Percentiles rank a stretch among this genome's conserved stretches.
Conservation (phyloP, 2,113 vertebrate species). For the Heterochromis multidens region DNA sequence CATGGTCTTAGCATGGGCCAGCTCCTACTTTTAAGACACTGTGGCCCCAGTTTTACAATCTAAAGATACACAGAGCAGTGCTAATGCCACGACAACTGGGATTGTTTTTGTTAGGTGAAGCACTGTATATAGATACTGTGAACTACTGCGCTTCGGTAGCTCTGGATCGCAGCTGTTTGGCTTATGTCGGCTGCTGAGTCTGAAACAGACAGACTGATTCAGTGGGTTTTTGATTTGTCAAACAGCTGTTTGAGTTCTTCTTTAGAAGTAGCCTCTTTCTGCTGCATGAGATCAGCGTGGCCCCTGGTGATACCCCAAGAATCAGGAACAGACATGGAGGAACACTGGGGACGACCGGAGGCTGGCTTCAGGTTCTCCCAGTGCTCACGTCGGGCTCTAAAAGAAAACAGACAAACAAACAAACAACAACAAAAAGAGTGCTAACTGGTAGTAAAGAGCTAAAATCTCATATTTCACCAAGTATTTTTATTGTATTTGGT, state of each 20-base stretch:
- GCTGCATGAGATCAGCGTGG: slow-evolving; percentile 85
- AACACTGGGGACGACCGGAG: slow-evolving; percentile 85
- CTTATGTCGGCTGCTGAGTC: not conserved
- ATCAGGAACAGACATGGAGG: slow-evolving; percentile 82
- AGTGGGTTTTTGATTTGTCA: slow-evolving; percentile 61
- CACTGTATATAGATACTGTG: not conserved
- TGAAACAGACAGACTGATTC: not conserved
- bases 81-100: slow-evolving; percentile 7
- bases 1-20: not conserved
- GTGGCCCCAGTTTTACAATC: slow-evolving; percentile 2
- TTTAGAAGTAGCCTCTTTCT: slow-evolving; percentile 84
- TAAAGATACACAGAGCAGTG: not conserved
- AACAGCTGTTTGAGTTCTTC: slow-evolving; percentile 69
- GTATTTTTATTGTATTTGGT: not conserved
- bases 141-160: not conserved
- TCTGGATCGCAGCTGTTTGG: not conserved
- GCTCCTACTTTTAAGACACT: slow-evolving; percentile 1
- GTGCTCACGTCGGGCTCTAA: slow-evolving; percentile 86
- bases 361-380: slow-evolving; percentile 89
- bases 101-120: not conserved
- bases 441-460: not conserved
- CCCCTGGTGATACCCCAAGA: slow-evolving; percentile 91
- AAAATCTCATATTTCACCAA: not conserved
- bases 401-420: not conserved
- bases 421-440: not conserved